phyloP scores from a whole-genome alignment of 2,888 invertebrate species.

The Celastrina argiolus region DNA sequence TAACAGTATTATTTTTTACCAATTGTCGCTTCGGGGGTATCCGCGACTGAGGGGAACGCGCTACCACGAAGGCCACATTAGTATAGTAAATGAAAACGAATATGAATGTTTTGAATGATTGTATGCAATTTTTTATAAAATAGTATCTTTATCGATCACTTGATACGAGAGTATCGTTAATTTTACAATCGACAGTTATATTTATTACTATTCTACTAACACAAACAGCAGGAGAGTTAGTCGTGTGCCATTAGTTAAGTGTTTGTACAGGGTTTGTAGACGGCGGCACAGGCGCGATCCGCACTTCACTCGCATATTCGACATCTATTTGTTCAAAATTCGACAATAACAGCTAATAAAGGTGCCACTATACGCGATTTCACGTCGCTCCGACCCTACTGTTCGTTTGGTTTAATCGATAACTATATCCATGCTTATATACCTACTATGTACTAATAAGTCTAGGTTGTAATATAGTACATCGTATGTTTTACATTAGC shows the following conservation, averaged over 20 bases:
- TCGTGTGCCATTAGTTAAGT: constrained; percentile 50
- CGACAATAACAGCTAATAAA: constrained; percentile 51
- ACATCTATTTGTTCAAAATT: constrained; percentile 31
- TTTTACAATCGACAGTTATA: constrained; percentile 39
- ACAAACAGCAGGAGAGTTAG: constrained; percentile 36
- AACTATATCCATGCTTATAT: constrained; percentile 50
- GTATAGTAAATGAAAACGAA: background rate
- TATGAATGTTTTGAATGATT: background rate
- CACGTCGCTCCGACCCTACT: constrained; percentile 33
- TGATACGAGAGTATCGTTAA: background rate
- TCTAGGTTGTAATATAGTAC: constrained; percentile 61
- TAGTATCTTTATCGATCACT: background rate
- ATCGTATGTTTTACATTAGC: constrained; percentile 59
- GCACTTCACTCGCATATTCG: constrained; percentile 12
- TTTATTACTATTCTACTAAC: constrained; percentile 26
- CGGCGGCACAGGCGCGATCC: constrained; percentile 26
- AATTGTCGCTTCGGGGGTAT: constrained; percentile 7
- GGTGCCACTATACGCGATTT: constrained; percentile 47
- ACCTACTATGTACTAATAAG: constrained; percentile 67
- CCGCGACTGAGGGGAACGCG: background rate
- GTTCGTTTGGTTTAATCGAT: constrained; percentile 45
- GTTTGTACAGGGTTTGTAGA: constrained; percentile 42
- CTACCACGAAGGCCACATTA: background rate
- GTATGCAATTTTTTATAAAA: background rate
- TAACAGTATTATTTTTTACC: constrained; percentile 25